Conservation (phyloP, 2,113 vertebrate species). For the Nicator chloris region DNA sequence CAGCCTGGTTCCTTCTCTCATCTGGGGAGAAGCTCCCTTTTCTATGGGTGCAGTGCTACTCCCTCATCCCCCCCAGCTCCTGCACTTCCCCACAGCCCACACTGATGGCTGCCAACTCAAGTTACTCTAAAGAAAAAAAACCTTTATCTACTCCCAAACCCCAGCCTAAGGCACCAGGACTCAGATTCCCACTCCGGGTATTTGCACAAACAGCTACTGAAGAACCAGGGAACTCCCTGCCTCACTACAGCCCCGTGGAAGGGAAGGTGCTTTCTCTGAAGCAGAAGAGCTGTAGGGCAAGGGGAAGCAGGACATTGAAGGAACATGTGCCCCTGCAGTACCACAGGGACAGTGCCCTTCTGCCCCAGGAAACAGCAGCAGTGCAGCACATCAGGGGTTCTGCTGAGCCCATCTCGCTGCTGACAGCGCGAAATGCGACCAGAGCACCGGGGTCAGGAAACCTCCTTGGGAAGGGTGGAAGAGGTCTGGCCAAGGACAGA, state of each 20-base stretch:
- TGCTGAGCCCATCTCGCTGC: not conserved
- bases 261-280: not conserved
- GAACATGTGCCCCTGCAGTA: not conserved
- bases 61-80: not conserved
- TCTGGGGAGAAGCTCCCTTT: not conserved
- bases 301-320: not conserved
- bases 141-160: not conserved
- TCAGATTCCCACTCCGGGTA: not conserved
- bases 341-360: not conserved
- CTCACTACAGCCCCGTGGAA: not conserved
- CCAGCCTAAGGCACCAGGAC: not conserved
- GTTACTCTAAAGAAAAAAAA: not conserved
- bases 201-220: not conserved
- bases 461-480: not conserved
- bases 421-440: not conserved
- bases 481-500: constrained; percentile 7
- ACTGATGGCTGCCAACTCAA: not conserved
- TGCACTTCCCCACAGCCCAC: not conserved
- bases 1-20: not conserved
- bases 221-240: not conserved
- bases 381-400: not conserved
- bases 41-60: not conserved
- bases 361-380: not conserved
- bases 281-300: not conserved
- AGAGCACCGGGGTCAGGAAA: not conserved